These are phyloP conservation scores for Hydrozoanthus tunicans DNA, from an alignment of 64 coral and sea anemone genomes.

Conservation along the genomic window DNA sequence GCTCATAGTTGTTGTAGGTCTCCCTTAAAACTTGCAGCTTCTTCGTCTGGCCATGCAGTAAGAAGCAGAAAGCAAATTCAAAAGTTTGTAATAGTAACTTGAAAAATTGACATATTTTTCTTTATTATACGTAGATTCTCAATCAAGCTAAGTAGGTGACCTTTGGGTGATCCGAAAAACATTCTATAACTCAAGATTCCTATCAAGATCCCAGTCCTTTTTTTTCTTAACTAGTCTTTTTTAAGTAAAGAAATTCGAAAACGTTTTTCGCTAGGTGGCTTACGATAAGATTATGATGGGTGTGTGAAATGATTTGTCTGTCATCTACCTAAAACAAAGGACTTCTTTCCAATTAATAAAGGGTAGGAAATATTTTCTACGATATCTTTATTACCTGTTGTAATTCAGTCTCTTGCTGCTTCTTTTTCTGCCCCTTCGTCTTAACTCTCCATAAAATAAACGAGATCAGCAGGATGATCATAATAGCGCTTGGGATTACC, in stretches of 20 bases:
- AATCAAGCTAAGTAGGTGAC: no score
- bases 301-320: no score
- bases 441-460: not conserved
- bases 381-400: not conserved
- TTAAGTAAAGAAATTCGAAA: no score
- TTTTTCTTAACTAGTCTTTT: no score
- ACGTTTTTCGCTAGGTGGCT: no score
- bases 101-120: not conserved
- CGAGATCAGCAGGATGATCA: not conserved
- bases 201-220: no score
- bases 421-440: not conserved
- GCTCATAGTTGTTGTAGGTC: not conserved
- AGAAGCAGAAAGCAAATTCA: not conserved
- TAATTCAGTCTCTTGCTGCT: not conserved
- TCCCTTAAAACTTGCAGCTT: constrained; percentile 2
- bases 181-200: no score
- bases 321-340: no score
- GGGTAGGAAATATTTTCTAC: no score
- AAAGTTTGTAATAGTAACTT: not conserved
- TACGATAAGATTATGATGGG: no score
- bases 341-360: no score
- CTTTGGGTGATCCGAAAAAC: no score
- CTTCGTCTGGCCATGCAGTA: not conserved
- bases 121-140: not conserved
- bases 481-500: not conserved